These are phyloP conservation scores for Metopolophium dirhodum DNA, from an alignment of 1,140 invertebrate species.

Conservation along the genomic window DNA sequence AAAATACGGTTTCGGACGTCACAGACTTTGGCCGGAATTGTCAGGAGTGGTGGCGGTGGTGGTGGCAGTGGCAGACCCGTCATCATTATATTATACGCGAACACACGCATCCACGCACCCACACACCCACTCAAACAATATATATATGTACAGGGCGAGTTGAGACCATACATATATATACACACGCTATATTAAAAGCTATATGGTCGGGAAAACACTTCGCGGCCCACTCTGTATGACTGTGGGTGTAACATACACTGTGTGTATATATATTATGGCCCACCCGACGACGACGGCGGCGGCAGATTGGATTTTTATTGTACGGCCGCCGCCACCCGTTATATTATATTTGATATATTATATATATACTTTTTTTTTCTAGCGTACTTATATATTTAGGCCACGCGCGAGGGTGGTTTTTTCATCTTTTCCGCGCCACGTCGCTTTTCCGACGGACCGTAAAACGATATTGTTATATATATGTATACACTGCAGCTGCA, in stretches of 20 bases:
- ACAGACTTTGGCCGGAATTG: neutral
- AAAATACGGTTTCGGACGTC: constrained; percentile 13
- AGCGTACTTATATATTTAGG: neutral
- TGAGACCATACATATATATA: neutral
- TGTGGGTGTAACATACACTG: too few relatives aligned
- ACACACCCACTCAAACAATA: neutral
- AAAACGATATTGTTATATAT: neutral
- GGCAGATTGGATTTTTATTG: constrained; percentile 14
- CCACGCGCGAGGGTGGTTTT: constrained; percentile 8
- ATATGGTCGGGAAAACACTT: neutral
- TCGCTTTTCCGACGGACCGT: constrained; percentile 17
- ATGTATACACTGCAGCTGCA: neutral
- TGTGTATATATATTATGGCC: neutral
- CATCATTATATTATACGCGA: neutral
- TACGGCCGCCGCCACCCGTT: neutral
- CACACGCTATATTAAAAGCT: neutral
- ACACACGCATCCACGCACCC: neutral
- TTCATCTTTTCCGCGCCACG: neutral
- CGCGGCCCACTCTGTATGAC: neutral
- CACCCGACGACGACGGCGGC: neutral
- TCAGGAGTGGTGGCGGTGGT: neutral
- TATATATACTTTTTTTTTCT: neutral
- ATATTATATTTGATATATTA: constrained; percentile 3
- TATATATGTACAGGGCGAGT: neutral
- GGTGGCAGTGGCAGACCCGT: neutral